Evolutionary conservation across 2,797 vertebrate genomes (phyloP).

Genomic region (Triplophysa yarkandensis): DNA sequence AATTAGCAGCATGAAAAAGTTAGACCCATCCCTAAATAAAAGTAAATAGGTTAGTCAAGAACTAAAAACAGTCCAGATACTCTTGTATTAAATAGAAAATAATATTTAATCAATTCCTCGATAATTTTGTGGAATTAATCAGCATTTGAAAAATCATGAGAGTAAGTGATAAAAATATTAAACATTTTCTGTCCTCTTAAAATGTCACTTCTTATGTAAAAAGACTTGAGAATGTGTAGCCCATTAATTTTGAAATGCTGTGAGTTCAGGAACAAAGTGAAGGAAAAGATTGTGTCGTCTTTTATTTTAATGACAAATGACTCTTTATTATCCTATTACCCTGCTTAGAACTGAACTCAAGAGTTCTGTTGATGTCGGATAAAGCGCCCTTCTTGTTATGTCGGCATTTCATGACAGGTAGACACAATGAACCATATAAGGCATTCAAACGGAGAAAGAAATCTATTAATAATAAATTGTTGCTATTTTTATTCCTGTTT

Average conservation of each 20-base stretch:
- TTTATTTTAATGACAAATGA: slow-evolving; percentile 38
- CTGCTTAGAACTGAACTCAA: slow-evolving; percentile 15
- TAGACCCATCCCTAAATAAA: too few species aligned
- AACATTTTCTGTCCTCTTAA: background rate
- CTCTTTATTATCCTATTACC: slow-evolving; percentile 34
- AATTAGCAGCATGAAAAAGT: too few species aligned
- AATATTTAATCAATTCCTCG: background rate
- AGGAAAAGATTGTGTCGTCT: slow-evolving; percentile 18
- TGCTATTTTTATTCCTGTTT: slow-evolving; percentile 33
- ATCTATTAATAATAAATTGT: slow-evolving; percentile 52
- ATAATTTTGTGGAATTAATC: background rate
- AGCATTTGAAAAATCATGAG: background rate
- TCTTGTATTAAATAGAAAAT: background rate
- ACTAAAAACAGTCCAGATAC: background rate
- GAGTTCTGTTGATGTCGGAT: slow-evolving; percentile 15
- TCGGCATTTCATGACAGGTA: slow-evolving; percentile 34
- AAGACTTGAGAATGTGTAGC: background rate
- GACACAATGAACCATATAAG: slow-evolving; percentile 42
- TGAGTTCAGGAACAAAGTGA: slow-evolving; percentile 9
- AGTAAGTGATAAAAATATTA: background rate
- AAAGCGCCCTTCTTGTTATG: slow-evolving; percentile 22
- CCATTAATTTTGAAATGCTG: slow-evolving; percentile 19
- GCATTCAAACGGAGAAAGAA: slow-evolving; percentile 40
- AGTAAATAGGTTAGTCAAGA: too few species aligned
- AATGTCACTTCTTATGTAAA: background rate